These are phyloP conservation scores for Mus minutoides DNA, from an alignment of 2,797 vertebrate genomes.

Conservation along the genomic window DNA sequence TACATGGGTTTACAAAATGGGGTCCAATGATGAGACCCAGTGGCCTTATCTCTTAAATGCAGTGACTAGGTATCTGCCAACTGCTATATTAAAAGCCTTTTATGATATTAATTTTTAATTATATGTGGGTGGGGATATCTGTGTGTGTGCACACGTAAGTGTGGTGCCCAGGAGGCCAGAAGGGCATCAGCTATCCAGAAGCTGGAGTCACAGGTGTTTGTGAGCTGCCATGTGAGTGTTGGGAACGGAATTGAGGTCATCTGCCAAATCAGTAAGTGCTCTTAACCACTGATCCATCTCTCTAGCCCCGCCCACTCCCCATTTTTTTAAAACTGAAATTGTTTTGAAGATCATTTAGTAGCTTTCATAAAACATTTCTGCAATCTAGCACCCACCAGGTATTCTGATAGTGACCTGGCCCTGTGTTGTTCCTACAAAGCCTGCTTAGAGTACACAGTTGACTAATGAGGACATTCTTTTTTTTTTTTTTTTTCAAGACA, in stretches of 20 bases:
- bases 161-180: not conserved
- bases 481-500: too few relatives aligned
- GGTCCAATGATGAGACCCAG: not conserved
- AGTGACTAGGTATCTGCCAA: constrained; percentile 11
- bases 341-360: not conserved
- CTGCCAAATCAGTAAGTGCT: not conserved
- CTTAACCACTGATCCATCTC: not conserved
- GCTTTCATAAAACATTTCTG: not conserved
- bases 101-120: not conserved
- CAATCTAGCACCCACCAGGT: not conserved
- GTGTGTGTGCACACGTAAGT: not conserved
- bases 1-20: not conserved
- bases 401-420: not conserved
- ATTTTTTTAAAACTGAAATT: not conserved
- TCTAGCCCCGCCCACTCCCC: not conserved
- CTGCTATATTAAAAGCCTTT: not conserved
- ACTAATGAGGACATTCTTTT: not conserved
- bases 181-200: not conserved
- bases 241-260: not conserved
- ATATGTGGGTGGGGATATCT: not conserved
- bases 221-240: not conserved
- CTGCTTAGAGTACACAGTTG: not conserved
- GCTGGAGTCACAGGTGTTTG: not conserved
- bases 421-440: not conserved
- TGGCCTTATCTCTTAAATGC: not conserved